Evolutionary conservation across 2,888 invertebrate species (phyloP).

Genomic region (Chaetogeoica ovagalla): DNA sequence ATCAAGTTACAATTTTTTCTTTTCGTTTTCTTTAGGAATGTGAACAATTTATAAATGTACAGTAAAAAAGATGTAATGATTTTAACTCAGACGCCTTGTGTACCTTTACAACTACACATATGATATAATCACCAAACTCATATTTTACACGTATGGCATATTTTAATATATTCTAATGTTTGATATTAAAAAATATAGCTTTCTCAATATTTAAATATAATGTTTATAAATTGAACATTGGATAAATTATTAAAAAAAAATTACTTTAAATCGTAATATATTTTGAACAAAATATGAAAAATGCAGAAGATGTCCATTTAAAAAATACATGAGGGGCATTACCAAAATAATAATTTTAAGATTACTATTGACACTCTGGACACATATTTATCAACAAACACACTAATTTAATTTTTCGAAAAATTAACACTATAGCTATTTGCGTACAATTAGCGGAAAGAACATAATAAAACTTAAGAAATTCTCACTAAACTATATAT

Average conservation of each 20-base stretch:
- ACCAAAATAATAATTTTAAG: no score
- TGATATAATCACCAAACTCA: background rate
- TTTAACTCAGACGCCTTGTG: background rate
- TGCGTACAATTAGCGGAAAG: no score
- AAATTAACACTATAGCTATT: no score
- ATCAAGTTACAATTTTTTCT: background rate
- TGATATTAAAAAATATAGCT: background rate
- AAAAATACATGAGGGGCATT: no score
- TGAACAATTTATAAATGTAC: background rate
- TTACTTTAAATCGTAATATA: background rate
- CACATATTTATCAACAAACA: no score
- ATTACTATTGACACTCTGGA: no score
- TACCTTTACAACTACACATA: background rate
- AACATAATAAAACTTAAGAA: no score
- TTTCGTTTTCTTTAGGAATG: background rate
- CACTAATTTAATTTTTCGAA: no score
- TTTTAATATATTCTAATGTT: slow-evolving; percentile 8
- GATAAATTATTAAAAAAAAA: slow-evolving; percentile 15
- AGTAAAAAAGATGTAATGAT: background rate
- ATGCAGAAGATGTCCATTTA: no score
- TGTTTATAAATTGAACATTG: background rate
- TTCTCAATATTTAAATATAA: slow-evolving; percentile 2
- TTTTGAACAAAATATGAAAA: no score
- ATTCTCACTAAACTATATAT: no score
- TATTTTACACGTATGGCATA: background rate